Evolutionary conservation across 2,888 invertebrate species (phyloP).

Genomic region (Leptinotarsa juncta): DNA sequence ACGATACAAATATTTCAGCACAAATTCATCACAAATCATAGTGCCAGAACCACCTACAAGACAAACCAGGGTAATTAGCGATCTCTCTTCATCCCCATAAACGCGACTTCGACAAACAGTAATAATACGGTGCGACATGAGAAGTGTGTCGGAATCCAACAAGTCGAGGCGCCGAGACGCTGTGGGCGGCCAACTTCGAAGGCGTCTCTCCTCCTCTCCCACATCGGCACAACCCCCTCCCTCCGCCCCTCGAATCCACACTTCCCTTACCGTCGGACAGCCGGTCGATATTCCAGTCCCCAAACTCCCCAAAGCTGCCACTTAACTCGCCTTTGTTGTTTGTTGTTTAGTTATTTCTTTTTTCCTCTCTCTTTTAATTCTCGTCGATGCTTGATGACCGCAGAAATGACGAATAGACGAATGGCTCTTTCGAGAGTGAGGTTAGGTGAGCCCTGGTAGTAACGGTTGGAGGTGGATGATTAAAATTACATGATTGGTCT

Average conservation of each 20-base stretch:
- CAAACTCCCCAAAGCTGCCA: conserved; percentile 52
- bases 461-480: not conserved
- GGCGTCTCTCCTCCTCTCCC: conserved; percentile 65
- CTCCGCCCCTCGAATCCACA: conserved; percentile 24
- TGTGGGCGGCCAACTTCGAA: conserved; percentile 66
- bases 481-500: not conserved
- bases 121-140: conserved; percentile 63
- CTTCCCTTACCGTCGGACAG: conserved; percentile 24
- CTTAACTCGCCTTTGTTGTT: conserved; percentile 54
- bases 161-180: conserved; percentile 65
- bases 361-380: conserved; percentile 34
- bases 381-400: conserved; percentile 36
- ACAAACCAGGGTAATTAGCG: conserved; percentile 1
- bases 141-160: conserved; percentile 65
- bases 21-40: too few relatives aligned
- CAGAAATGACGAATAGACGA: conserved; percentile 30
- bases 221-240: conserved; percentile 53
- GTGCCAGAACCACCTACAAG: not conserved
- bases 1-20: too few relatives aligned
- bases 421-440: conserved; percentile 24
- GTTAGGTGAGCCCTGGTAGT: not conserved
- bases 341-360: conserved; percentile 44
- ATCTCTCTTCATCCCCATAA: conserved; percentile 13
- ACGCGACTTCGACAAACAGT: conserved; percentile 58
- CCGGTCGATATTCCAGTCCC: conserved; percentile 36